phyloP scores from a whole-genome alignment of 1,140 invertebrate species.

The Oedothorax gibbosus region DNA sequence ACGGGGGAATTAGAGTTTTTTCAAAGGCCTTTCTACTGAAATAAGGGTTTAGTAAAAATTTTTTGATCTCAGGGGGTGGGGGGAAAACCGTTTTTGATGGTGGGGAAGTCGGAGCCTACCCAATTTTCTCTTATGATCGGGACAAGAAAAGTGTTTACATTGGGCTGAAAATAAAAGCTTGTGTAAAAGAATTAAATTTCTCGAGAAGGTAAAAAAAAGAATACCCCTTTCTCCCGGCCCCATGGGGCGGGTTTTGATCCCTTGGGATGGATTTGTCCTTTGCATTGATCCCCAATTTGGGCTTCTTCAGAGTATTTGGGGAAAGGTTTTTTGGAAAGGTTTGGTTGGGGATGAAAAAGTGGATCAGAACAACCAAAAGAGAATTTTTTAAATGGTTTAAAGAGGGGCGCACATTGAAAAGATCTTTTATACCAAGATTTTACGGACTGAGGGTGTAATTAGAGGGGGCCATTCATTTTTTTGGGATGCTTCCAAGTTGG shows the following conservation, averaged over 20 bases:
- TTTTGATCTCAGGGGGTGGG: constrained; percentile 38
- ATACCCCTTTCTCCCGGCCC: not conserved
- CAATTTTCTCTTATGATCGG: constrained; percentile 13
- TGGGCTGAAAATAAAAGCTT: not conserved
- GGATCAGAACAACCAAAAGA: constrained; percentile 11
- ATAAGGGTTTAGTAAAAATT: constrained; percentile 36
- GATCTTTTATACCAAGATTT: not conserved
- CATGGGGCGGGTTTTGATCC: too few relatives aligned
- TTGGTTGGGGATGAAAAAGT: constrained; percentile 37
- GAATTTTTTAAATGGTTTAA: constrained; percentile 16
- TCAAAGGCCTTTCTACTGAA: constrained; percentile 20
- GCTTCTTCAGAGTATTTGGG: constrained; percentile 25
- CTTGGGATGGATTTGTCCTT: constrained; percentile 49
- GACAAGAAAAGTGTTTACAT: not conserved
- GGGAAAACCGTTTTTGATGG: constrained; percentile 3
- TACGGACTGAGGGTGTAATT: not conserved
- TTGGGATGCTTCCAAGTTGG: not conserved
- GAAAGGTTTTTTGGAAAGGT: not conserved
- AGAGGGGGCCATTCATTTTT: not conserved
- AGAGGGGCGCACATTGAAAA: not conserved
- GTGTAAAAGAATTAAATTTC: constrained; percentile 4
- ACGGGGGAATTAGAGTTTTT: not conserved
- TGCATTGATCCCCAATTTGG: constrained; percentile 20
- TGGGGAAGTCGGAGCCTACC: not conserved
- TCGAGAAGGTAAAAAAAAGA: constrained; percentile 14